Evolutionary conservation across 2,113 vertebrate species (phyloP).

Genomic region (Callipepla squamata): DNA sequence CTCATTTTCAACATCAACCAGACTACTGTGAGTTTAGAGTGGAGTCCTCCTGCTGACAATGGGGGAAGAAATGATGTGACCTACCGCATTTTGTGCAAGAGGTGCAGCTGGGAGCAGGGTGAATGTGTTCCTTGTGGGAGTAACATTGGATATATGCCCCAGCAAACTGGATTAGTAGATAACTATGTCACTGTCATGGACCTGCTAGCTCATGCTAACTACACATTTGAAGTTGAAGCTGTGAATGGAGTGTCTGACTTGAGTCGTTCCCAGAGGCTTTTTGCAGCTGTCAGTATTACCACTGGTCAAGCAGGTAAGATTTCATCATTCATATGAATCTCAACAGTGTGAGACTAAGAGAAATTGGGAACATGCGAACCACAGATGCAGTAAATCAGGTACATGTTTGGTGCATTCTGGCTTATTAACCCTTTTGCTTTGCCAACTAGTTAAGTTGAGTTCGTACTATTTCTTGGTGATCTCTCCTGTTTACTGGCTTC

Average conservation of each 20-base stretch:
- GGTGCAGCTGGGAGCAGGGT: constrained; percentile 96
- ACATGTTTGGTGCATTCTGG: constrained; percentile 5
- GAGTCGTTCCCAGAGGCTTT: constrained; percentile 95
- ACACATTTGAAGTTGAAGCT: constrained; percentile 98
- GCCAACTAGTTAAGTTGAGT: constrained; percentile 21
- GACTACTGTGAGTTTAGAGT: constrained; percentile 95
- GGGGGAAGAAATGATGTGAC: constrained; percentile 96
- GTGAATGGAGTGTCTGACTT: constrained; percentile 97
- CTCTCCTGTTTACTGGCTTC: neutral
- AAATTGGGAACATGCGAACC: constrained; percentile 18
- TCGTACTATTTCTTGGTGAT: constrained; percentile 7
- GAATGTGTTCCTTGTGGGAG: constrained; percentile 94
- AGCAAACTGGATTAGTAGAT: constrained; percentile 93
- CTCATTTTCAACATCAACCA: constrained; percentile 99
- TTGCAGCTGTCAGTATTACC: constrained; percentile 94
- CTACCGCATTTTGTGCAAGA: constrained; percentile 92
- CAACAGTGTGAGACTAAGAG: neutral
- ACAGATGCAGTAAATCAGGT: constrained; percentile 36
- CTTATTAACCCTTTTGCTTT: constrained; percentile 41
- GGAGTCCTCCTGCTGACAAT: constrained; percentile 93
- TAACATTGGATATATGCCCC: constrained; percentile 91
- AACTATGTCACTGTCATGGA: constrained; percentile 92
- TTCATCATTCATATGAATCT: constrained; percentile 31
- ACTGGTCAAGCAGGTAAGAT: constrained; percentile 97
- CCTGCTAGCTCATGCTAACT: constrained; percentile 96